Conservation (phyloP, 2,113 vertebrate genomes). For the Scartelaos histophorus region DNA sequence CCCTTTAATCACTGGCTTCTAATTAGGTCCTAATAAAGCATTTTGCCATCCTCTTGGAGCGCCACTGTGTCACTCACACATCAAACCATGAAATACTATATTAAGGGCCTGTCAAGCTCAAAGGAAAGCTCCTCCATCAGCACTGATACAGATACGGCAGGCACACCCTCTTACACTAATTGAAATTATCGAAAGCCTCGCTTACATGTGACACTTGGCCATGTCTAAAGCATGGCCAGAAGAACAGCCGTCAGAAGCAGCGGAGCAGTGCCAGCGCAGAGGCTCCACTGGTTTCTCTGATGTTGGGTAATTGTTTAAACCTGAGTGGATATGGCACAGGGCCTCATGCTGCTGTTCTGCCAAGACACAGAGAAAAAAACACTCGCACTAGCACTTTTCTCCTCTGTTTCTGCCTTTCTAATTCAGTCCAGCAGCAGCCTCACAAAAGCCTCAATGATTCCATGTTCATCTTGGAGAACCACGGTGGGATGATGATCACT, state of each 20-base stretch:
- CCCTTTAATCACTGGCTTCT: slow-evolving; percentile 80
- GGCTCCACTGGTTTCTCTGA: slow-evolving; percentile 69
- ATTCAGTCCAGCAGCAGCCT: slow-evolving; percentile 70
- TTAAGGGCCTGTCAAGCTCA: slow-evolving; percentile 74
- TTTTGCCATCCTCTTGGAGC: slow-evolving; percentile 74
- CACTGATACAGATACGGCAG: slow-evolving; percentile 67
- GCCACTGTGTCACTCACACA: slow-evolving; percentile 76
- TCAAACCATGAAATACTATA: slow-evolving; percentile 76
- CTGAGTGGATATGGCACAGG: slow-evolving; percentile 76
- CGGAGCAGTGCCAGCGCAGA: slow-evolving; percentile 61
- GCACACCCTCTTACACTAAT: slow-evolving; percentile 74
- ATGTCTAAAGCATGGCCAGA: slow-evolving; percentile 57
- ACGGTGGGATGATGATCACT: slow-evolving; percentile 74
- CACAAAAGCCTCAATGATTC: slow-evolving; percentile 72
- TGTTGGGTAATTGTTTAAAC: slow-evolving; percentile 81
- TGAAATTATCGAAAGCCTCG: slow-evolving; percentile 75
- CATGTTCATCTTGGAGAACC: slow-evolving; percentile 75
- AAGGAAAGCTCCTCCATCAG: slow-evolving; percentile 66
- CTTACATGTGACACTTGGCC: slow-evolving; percentile 69
- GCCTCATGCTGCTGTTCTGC: slow-evolving; percentile 61
- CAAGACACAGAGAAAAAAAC: slow-evolving; percentile 60
- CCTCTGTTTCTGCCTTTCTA: slow-evolving; percentile 72
- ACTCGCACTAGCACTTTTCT: slow-evolving; percentile 67
- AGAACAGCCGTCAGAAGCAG: slow-evolving; percentile 56
- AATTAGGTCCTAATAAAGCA: slow-evolving; percentile 82